Evolutionary conservation across 2,797 vertebrate species (phyloP).

Genomic region (Chanos chanos): DNA sequence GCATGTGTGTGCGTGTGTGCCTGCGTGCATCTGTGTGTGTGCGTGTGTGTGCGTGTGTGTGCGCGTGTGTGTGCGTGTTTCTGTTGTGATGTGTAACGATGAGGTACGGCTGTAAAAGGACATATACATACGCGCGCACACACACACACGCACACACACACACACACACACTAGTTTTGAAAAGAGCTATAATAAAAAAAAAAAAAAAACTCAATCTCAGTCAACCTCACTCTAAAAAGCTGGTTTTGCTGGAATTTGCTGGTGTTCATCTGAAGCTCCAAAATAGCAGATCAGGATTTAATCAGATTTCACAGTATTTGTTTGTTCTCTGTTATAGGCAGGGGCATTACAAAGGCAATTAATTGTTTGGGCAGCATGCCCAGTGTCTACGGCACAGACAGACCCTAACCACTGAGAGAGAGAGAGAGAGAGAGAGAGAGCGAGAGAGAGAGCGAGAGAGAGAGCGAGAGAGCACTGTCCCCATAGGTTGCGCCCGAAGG

Average conservation of each 20-base stretch:
- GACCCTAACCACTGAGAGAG: conserved; percentile 19
- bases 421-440: no score
- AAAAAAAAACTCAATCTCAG: no score
- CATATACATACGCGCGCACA: no score
- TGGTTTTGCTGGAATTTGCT: no score
- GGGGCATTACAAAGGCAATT: conserved; percentile 44
- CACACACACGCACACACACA: not conserved
- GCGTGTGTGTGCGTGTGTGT: not conserved
- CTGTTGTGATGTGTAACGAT: conserved; percentile 24
- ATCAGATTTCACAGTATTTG: conserved; percentile 44
- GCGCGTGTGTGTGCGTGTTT: conserved; percentile 30
- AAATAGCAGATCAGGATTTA: conserved; percentile 41
- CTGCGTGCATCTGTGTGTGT: conserved; percentile 10
- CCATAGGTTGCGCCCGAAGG: no score
- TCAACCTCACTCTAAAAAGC: no score
- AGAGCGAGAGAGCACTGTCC: no score
- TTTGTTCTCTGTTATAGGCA: conserved; percentile 36
- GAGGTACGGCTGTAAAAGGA: no score
- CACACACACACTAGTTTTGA: not conserved
- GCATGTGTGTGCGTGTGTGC: conserved; percentile 2
- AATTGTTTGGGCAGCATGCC: conserved; percentile 47
- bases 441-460: no score
- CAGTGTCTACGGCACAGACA: conserved; percentile 33
- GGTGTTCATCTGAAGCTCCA: conserved; percentile 23
- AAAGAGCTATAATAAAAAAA: no score